Evolutionary conservation across 1,140 invertebrate genomes (phyloP).

Genomic region (Steinernema feltiae): DNA sequence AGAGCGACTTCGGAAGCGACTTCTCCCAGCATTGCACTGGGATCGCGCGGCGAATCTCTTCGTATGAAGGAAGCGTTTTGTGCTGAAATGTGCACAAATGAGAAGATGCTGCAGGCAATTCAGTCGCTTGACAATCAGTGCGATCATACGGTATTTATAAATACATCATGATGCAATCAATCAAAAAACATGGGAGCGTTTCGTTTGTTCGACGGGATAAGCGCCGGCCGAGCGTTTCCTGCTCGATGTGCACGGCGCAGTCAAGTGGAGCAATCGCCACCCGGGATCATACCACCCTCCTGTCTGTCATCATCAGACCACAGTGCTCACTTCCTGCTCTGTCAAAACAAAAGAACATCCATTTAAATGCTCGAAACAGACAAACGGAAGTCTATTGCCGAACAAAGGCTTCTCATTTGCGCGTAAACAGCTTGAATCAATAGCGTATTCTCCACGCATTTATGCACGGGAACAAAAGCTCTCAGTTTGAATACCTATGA

Average conservation of each 20-base stretch:
- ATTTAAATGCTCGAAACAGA: too few relatives aligned
- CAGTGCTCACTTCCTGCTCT: too few relatives aligned
- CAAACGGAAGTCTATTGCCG: too few relatives aligned
- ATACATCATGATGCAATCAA: constrained; percentile 1
- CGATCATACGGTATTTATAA: neutral
- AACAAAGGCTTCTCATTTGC: too few relatives aligned
- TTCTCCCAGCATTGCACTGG: constrained; percentile 57
- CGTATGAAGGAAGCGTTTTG: constrained; percentile 31
- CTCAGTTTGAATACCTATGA: too few relatives aligned
- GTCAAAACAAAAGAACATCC: too few relatives aligned
- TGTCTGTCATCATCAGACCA: neutral
- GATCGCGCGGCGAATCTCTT: constrained; percentile 40
- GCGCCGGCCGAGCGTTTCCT: neutral
- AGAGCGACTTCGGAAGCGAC: constrained; percentile 48
- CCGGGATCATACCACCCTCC: neutral
- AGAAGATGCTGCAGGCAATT: too few relatives aligned
- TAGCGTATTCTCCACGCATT: too few relatives aligned
- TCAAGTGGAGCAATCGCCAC: neutral
- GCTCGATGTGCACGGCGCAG: neutral
- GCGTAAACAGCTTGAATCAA: too few relatives aligned
- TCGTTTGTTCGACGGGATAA: neutral
- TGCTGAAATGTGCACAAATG: too few relatives aligned
- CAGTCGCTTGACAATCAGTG: too few relatives aligned
- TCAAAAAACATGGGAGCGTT: neutral
- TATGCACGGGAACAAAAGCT: too few relatives aligned